A percentile compares a stretch with the other conserved stretches of the same genome.
These are phyloP conservation scores for Drosophila albomicans DNA, from an alignment of 1,140 invertebrate genomes.

Conservation along the genomic window DNA sequence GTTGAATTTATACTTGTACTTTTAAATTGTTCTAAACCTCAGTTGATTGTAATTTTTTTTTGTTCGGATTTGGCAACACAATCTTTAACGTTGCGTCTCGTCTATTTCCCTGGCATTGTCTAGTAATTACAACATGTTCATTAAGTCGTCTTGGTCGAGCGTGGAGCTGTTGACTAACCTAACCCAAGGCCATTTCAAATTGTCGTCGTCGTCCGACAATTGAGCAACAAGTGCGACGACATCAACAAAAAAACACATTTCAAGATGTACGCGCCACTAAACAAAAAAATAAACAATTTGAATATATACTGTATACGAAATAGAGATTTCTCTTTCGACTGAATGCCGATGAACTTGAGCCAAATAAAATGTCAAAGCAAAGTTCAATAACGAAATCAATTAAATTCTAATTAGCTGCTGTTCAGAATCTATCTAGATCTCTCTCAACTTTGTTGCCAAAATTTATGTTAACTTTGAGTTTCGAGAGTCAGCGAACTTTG, in stretches of 20 bases:
- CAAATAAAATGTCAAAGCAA: constrained; percentile 39
- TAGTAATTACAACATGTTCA: constrained; percentile 40
- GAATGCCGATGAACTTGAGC: constrained; percentile 41
- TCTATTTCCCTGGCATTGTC: constrained; percentile 18
- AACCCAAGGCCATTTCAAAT: constrained; percentile 33
- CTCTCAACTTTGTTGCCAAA: background rate
- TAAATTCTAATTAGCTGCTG: constrained; percentile 22
- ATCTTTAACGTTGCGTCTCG: constrained; percentile 3
- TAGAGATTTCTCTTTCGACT: constrained; percentile 26
- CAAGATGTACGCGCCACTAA: constrained; percentile 4
- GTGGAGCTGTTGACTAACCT: constrained; percentile 34
- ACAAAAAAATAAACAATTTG: constrained; percentile 18
- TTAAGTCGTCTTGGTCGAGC: constrained; percentile 46
- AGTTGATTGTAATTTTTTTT: background rate
- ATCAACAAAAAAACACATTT: background rate
- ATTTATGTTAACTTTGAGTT: constrained; percentile 7
- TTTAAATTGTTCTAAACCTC: background rate
- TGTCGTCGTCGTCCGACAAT: constrained; percentile 21
- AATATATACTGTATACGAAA: constrained; percentile 18
- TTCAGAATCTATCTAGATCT: constrained; percentile 9
- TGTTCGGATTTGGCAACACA: background rate
- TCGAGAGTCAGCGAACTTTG: constrained; percentile 27
- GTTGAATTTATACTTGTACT: background rate
- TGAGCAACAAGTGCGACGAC: constrained; percentile 36
- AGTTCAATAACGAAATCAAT: constrained; percentile 54